Evolutionary conservation across 2,797 vertebrate genomes (phyloP).

Genomic region (Enteromius argenteus): DNA sequence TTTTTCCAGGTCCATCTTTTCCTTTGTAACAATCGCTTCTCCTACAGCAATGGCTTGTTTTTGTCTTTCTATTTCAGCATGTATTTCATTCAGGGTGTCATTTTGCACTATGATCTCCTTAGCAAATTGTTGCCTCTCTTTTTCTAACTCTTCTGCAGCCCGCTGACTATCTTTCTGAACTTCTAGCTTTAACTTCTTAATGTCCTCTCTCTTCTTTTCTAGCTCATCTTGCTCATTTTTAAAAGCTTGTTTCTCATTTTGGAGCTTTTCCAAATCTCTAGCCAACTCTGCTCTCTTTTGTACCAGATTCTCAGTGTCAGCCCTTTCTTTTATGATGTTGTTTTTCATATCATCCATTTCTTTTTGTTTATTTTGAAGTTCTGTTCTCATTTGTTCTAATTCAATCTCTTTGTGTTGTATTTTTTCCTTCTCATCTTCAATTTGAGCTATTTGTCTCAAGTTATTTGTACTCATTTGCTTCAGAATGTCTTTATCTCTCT

Average conservation of each 20-base stretch:
- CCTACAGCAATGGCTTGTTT: background rate
- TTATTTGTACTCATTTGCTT: slow-evolving; percentile 15
- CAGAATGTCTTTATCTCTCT: slow-evolving; percentile 15
- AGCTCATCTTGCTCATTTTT: slow-evolving; percentile 30
- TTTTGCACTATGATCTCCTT: slow-evolving; percentile 25
- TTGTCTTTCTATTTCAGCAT: slow-evolving; percentile 28
- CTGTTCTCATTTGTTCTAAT: slow-evolving; percentile 4
- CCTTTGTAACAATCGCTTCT: slow-evolving; percentile 6
- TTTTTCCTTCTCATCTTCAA: slow-evolving; percentile 17
- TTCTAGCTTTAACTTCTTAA: background rate
- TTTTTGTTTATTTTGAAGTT: slow-evolving; percentile 26
- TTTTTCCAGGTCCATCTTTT: slow-evolving; percentile 37
- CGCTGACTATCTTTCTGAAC: background rate
- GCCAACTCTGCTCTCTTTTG: slow-evolving; percentile 15
- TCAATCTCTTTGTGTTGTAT: background rate
- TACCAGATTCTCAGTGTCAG: slow-evolving; percentile 4
- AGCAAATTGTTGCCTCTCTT: slow-evolving; percentile 20
- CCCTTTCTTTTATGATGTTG: background rate
- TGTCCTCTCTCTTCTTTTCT: background rate
- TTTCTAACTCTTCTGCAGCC: slow-evolving; percentile 2
- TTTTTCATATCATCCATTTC: slow-evolving; percentile 30
- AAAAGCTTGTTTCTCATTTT: slow-evolving; percentile 22
- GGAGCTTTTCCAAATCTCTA: slow-evolving; percentile 21
- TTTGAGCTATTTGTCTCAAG: background rate
- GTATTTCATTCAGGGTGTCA: slow-evolving; percentile 20